A percentile compares a stretch with the other conserved stretches of the same genome.
These are phyloP conservation scores for Sialis lutaria DNA, from an alignment of 2,888 invertebrate species.

Conservation along the genomic window DNA sequence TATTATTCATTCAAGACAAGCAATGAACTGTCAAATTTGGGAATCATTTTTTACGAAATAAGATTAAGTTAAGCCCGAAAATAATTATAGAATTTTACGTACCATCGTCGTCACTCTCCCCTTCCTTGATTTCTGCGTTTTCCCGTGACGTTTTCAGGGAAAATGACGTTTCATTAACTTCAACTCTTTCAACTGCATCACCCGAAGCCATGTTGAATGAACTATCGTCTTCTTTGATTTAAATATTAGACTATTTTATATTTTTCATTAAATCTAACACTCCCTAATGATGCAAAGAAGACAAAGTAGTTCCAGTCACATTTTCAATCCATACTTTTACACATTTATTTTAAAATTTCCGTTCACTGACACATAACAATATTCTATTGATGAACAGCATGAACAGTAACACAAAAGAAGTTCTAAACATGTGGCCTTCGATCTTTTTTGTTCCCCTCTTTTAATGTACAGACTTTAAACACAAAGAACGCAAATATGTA, in stretches of 20 bases:
- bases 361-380: background rate
- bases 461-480: too few species aligned
- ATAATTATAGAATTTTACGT: conserved; percentile 12
- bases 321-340: too few species aligned
- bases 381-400: background rate
- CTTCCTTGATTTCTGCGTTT: conserved; percentile 34
- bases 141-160: conserved; percentile 40
- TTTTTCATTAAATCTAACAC: conserved; percentile 3
- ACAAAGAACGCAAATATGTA: too few species aligned
- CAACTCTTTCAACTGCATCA: conserved; percentile 62
- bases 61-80: background rate
- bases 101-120: conserved; percentile 43
- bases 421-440: background rate
- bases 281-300: conserved; percentile 1
- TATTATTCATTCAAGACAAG: background rate
- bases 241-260: background rate
- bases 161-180: conserved; percentile 50
- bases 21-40: conserved; percentile 3
- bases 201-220: conserved; percentile 59
- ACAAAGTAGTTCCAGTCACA: background rate
- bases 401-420: background rate
- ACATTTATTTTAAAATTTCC: too few species aligned
- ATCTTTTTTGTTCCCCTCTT: too few species aligned
- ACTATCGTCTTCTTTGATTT: background rate
- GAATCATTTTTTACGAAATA: background rate